These are phyloP conservation scores for Tachyglossus aculeatus DNA, from an alignment of 2,797 vertebrate genomes.

Conservation along the genomic window DNA sequence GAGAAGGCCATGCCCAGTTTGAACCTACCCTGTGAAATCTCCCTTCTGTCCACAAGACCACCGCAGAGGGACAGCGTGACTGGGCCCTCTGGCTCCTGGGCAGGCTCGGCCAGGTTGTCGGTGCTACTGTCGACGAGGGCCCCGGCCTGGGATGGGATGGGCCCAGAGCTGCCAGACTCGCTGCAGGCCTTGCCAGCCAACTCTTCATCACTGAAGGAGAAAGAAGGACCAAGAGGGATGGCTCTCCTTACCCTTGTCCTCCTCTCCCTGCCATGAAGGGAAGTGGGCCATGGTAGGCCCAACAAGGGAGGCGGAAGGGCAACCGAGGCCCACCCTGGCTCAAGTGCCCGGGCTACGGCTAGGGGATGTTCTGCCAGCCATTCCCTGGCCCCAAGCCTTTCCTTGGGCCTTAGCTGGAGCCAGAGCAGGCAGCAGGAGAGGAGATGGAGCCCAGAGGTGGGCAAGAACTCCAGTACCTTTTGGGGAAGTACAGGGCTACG, in stretches of 20 bases:
- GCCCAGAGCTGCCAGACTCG: conserved; percentile 47
- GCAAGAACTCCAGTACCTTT: conserved; percentile 73
- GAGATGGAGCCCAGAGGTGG: not conserved
- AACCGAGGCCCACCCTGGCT: too few species aligned
- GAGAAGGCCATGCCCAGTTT: not conserved
- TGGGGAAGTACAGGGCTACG: conserved; percentile 85
- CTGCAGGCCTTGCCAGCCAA: conserved; percentile 55
- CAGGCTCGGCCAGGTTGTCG: conserved; percentile 70
- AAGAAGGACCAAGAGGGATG: not conserved
- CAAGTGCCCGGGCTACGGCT: too few species aligned
- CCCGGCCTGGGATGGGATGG: conserved; percentile 70
- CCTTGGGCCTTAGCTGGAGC: not conserved
- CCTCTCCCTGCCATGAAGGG: too few species aligned
- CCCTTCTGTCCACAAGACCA: conserved; percentile 77
- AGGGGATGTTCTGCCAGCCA: too few species aligned
- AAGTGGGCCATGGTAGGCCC: too few species aligned
- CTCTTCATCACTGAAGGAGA: conserved; percentile 75
- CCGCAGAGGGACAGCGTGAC: conserved; percentile 89
- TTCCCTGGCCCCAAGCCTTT: too few species aligned
- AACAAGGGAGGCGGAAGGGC: too few species aligned
- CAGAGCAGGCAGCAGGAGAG: not conserved
- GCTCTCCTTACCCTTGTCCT: too few species aligned
- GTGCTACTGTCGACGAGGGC: conserved; percentile 73
- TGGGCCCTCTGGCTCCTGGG: conserved; percentile 66
- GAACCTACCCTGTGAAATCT: conserved; percentile 83